Evolutionary conservation across 2,113 vertebrate genomes (phyloP).

Genomic region (Tragelaphus strepsiceros): DNA sequence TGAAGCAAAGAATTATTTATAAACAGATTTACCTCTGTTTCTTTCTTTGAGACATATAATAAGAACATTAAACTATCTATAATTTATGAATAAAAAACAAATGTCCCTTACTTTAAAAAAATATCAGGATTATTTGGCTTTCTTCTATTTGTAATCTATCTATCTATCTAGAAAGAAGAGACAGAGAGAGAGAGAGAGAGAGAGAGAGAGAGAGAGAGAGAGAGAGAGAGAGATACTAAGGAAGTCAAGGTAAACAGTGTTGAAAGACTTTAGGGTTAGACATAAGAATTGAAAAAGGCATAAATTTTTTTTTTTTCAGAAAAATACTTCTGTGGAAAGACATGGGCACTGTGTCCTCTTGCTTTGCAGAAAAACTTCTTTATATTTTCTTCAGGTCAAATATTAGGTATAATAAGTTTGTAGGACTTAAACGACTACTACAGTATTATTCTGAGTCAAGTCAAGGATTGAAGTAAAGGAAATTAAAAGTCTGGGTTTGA

Average conservation of each 20-base stretch:
- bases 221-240: not conserved
- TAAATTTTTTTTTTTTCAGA: not conserved
- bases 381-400: conserved; percentile 13
- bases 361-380: not conserved
- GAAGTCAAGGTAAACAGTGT: not conserved
- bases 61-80: not conserved
- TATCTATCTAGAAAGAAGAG: not conserved
- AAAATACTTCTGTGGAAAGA: not conserved
- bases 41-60: not conserved
- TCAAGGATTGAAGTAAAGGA: not conserved
- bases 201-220: not conserved
- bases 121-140: not conserved
- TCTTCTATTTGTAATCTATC: not conserved
- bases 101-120: not conserved
- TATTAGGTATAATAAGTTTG: not conserved
- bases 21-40: not conserved
- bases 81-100: not conserved
- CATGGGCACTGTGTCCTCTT: not conserved
- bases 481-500: conserved; percentile 1
- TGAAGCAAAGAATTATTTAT: not conserved
- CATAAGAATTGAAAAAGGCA: not conserved
- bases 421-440: not conserved
- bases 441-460: not conserved
- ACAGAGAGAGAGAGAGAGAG: not conserved
- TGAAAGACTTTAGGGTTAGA: not conserved